Evolutionary conservation across 2,797 vertebrate genomes (phyloP).

Genomic region (Mormyrops attenuatus): DNA sequence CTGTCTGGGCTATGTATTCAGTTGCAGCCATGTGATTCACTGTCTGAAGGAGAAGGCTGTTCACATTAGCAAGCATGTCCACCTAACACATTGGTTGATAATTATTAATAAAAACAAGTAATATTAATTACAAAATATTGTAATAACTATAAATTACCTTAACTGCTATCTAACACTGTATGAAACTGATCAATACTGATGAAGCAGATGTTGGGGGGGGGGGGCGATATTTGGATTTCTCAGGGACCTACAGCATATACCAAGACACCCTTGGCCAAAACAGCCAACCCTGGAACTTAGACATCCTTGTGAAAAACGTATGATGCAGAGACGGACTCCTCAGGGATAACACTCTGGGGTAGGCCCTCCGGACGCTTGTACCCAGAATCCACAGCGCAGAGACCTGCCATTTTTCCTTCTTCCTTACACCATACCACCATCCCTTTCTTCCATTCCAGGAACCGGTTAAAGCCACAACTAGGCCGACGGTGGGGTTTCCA

Average conservation of each 20-base stretch:
- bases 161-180: background rate
- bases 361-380: too few species aligned
- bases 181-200: background rate
- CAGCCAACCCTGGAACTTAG: background rate
- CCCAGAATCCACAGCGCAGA: background rate
- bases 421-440: conserved; percentile 33
- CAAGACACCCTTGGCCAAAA: background rate
- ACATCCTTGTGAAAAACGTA: background rate
- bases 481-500: conserved; percentile 57
- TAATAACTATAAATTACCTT: background rate
- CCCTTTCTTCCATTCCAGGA: conserved; percentile 41
- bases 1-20: background rate
- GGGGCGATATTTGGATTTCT: background rate
- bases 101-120: background rate
- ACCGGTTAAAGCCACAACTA: conserved; percentile 57
- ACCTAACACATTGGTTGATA: background rate
- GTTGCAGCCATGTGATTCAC: background rate
- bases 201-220: background rate
- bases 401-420: conserved; percentile 13
- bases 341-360: background rate
- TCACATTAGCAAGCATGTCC: background rate
- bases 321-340: background rate
- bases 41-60: background rate
- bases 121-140: background rate
- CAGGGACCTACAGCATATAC: background rate